Evolutionary conservation across 2,888 invertebrate genomes (phyloP), one percentile per base, ranked within the genome.

Genomic region (Creontiades dilutus): DNA sequence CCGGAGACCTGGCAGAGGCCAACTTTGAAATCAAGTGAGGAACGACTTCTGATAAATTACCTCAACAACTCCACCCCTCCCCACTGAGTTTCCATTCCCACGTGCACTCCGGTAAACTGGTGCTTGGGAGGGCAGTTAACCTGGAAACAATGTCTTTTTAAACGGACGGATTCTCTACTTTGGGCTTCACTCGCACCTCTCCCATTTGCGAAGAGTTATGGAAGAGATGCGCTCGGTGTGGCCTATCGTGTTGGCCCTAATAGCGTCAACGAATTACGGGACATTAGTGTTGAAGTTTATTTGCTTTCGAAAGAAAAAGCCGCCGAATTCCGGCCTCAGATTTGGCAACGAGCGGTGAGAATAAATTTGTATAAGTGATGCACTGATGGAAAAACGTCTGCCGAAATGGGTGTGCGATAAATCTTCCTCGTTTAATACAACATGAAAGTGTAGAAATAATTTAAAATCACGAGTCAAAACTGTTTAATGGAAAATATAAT

Each of bases 61-160:
- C 9, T 82, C 2, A 19, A n/a, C n/a, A n/a, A n/a, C n/a, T n/a
- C n/a, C n/a, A n/a, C n/a, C n/a, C 19, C 68, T 7, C 27, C 68
- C 5, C 19, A 12, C 23, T 23, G 27, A 4, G 23, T 11, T 13
- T 4, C 23, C 19, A 0, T 12, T 23, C 23, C 61, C n/a, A 16
- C 61, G 16, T 3, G 57, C 12, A n/a, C 61, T 23, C 23, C 23
- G 68, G 23, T n/a, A 0, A 23, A 13, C 23, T 19, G 68, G 27
- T 11, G 68, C 68, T 7, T 23, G 27, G 23, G n/a, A 52, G 27
- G 86, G 86, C 86, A 86, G 86, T 86, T 86, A 86, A 86, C 86
- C 86, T 75, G 86, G 48, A 86, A 86, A 86, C 86, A 75, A 86
- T 75, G 75, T 75, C 86, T 86, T 86, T 86, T 86, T 86, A 86